Percentiles rank a stretch among this genome's conserved stretches.
Evolutionary conservation across 35 echinoderm and acorn worm species (phyloP).

Genomic region (Lytechinus pictus): DNA sequence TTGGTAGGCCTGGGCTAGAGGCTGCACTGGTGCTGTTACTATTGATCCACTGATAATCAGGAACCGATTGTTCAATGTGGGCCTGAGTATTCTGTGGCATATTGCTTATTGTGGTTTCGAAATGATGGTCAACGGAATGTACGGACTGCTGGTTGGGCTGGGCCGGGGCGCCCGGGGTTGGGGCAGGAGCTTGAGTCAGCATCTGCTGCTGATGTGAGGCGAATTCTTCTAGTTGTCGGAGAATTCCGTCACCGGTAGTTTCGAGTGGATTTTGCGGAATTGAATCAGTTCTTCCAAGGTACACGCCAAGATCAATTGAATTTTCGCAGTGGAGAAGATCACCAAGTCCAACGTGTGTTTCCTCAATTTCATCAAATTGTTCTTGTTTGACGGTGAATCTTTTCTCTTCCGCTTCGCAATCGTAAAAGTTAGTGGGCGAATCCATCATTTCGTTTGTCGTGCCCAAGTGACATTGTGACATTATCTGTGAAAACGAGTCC

Average conservation of each 20-base stretch:
- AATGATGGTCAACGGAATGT: neutral
- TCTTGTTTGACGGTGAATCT: slow-evolving; percentile 7
- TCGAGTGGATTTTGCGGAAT: neutral
- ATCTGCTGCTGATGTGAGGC: neutral
- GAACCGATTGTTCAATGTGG: slow-evolving; percentile 12
- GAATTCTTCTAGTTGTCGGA: neutral
- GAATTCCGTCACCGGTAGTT: neutral
- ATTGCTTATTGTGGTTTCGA: neutral
- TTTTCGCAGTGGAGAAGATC: slow-evolving; percentile 51
- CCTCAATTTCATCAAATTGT: slow-evolving; percentile 21
- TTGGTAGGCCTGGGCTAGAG: slow-evolving; percentile 46
- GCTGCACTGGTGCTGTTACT: neutral
- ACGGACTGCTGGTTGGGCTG: slow-evolving; percentile 33
- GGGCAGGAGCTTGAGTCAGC: neutral
- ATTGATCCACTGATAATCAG: neutral
- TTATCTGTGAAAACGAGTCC: slow-evolving; percentile 13
- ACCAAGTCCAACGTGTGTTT: slow-evolving; percentile 47
- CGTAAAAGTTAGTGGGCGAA: slow-evolving; percentile 45
- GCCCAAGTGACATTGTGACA: slow-evolving; percentile 28
- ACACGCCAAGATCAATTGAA: slow-evolving; percentile 54
- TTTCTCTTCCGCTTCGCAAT: neutral
- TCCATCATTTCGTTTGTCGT: slow-evolving; percentile 18
- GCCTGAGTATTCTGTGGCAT: slow-evolving; percentile 39
- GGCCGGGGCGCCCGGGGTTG: slow-evolving; percentile 14
- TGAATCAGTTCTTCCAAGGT: neutral